Percentiles rank a stretch among this genome's conserved stretches.
Evolutionary conservation across 2,797 vertebrate species (phyloP).

Genomic region (Ptychadena robeensis): DNA sequence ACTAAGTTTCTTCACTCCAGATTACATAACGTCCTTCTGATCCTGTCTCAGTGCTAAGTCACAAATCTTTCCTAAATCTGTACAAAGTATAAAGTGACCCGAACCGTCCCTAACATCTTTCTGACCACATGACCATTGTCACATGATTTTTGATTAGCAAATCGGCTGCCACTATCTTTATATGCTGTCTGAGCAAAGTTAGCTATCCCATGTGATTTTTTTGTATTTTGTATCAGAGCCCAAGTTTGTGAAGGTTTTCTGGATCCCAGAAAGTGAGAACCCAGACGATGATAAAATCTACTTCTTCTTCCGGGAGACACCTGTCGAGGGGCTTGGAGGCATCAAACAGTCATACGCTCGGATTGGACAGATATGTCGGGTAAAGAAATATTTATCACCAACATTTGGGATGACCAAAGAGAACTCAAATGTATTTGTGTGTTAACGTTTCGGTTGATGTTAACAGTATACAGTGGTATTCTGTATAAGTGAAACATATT

Average conservation of each 20-base stretch:
- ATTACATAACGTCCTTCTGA: no score
- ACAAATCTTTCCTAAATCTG: no score
- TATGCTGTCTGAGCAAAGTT: no score
- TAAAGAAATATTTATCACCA: constrained; percentile 65
- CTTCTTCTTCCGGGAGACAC: constrained; percentile 96
- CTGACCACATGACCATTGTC: no score
- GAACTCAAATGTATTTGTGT: neutral
- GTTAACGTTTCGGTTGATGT: no score
- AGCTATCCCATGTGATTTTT: neutral
- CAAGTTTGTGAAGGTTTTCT: constrained; percentile 91
- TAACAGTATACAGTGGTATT: neutral
- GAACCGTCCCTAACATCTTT: no score
- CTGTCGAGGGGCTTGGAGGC: constrained; percentile 88
- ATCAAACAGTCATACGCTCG: constrained; percentile 90
- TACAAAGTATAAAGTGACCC: no score
- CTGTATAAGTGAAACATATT: neutral
- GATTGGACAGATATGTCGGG: constrained; percentile 94
- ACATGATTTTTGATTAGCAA: no score
- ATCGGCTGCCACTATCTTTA: no score
- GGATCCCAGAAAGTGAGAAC: constrained; percentile 96
- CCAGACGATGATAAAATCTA: constrained; percentile 96
- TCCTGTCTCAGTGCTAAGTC: no score
- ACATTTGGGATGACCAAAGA: neutral
- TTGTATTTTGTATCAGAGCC: constrained; percentile 79
- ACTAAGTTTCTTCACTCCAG: no score